Percentiles rank a stretch among this genome's conserved stretches.
These are phyloP conservation scores for Mixornis gularis DNA, from an alignment of 2,113 vertebrate genomes.

Conservation along the genomic window DNA sequence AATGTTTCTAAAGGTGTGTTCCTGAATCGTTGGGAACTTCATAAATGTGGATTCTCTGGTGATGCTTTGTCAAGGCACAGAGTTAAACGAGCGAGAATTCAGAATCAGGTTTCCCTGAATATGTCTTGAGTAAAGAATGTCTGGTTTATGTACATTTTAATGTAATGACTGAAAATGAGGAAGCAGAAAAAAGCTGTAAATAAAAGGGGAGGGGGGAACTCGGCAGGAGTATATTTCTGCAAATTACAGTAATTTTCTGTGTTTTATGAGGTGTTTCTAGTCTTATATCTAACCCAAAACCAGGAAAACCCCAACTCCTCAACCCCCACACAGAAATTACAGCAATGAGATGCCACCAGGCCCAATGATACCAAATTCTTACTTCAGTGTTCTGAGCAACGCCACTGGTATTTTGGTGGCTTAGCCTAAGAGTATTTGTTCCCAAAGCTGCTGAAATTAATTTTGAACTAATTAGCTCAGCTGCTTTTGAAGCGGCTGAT, in stretches of 20 bases:
- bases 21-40: background rate
- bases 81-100: background rate
- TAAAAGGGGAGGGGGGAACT: background rate
- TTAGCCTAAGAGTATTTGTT: background rate
- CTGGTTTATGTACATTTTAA: background rate
- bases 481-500: background rate
- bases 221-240: background rate
- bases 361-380: background rate
- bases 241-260: background rate
- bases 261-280: background rate
- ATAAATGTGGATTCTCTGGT: background rate
- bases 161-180: background rate
- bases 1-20: conserved; percentile 35
- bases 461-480: background rate
- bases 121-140: background rate
- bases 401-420: background rate
- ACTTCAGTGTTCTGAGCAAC: background rate
- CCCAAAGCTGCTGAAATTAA: background rate
- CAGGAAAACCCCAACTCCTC: accelerated
- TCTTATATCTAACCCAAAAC: background rate
- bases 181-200: background rate
- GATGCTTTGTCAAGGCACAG: background rate
- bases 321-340: background rate
- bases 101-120: background rate
- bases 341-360: background rate